These are phyloP conservation scores for Spodoptera litura DNA, from an alignment of 1,140 invertebrate species.

Conservation along the genomic window DNA sequence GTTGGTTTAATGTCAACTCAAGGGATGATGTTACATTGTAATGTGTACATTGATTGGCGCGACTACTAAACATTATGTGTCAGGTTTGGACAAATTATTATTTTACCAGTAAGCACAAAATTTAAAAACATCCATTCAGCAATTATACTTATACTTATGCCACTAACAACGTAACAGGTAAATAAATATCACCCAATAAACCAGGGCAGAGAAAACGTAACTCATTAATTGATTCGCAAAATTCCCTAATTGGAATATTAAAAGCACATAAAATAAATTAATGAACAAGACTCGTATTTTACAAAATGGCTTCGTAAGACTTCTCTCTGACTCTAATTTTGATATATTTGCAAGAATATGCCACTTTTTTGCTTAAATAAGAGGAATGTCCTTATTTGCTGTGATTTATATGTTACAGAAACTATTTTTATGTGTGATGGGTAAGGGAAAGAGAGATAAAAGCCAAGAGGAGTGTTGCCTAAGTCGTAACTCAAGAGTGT, in stretches of 20 bases:
- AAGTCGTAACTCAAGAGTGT: background rate
- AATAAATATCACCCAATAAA: too few relatives aligned
- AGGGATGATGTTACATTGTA: background rate
- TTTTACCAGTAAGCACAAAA: too few relatives aligned
- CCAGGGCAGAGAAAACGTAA: too few relatives aligned
- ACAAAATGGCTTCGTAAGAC: background rate
- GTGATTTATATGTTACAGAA: conserved; percentile 9
- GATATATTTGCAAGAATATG: conserved; percentile 4
- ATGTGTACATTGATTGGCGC: too few relatives aligned
- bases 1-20: background rate
- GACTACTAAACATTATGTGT: too few relatives aligned
- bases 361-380: conserved; percentile 4
- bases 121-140: too few relatives aligned
- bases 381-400: background rate
- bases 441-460: background rate
- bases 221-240: too few relatives aligned
- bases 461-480: background rate
- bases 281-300: background rate
- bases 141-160: background rate
- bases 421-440: conserved; percentile 17
- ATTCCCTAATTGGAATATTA: background rate
- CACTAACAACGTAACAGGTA: too few relatives aligned
- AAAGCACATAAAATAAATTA: background rate
- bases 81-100: too few relatives aligned
- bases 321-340: conserved; percentile 9